These are phyloP conservation scores for Periphyllus acericola DNA, from an alignment of 2,888 invertebrate genomes.

Conservation along the genomic window DNA sequence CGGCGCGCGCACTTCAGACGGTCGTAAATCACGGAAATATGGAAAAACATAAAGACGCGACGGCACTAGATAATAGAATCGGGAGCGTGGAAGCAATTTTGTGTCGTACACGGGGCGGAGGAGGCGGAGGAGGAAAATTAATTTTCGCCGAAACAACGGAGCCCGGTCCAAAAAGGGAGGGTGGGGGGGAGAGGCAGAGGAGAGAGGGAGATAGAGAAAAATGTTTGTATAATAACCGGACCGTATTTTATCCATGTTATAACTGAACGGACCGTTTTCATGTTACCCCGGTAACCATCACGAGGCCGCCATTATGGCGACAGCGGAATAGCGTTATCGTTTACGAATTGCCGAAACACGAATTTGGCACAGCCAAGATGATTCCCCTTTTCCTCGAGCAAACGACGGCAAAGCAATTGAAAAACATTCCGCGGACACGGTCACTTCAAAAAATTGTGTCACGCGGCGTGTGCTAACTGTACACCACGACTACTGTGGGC, in stretches of 20 bases:
- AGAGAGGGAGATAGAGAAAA: not conserved
- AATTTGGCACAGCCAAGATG: not conserved
- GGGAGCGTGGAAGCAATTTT: constrained; percentile 16
- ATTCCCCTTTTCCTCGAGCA: not conserved
- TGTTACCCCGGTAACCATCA: not conserved
- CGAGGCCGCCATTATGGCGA: constrained; percentile 42
- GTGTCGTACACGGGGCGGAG: not conserved
- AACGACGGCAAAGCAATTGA: constrained; percentile 21
- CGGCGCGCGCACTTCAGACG: constrained; percentile 17
- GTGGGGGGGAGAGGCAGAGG: not conserved
- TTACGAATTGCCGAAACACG: not conserved
- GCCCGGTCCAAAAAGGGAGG: not conserved
- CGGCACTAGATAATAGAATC: constrained; percentile 41
- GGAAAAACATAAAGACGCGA: constrained; percentile 50
- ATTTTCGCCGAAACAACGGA: constrained; percentile 31
- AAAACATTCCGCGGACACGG: not conserved
- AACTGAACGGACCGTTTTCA: constrained; percentile 42
- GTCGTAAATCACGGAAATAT: constrained; percentile 55
- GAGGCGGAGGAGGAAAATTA: constrained; percentile 32
- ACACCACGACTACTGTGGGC: too few relatives aligned
- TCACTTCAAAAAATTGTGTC: not conserved
- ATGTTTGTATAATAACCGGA: constrained; percentile 20
- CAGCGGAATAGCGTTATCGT: not conserved
- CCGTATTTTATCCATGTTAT: not conserved
- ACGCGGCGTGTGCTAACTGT: not conserved